phyloP scores from a whole-genome alignment of 2,888 invertebrate species.

The Apodemia arnacis region DNA sequence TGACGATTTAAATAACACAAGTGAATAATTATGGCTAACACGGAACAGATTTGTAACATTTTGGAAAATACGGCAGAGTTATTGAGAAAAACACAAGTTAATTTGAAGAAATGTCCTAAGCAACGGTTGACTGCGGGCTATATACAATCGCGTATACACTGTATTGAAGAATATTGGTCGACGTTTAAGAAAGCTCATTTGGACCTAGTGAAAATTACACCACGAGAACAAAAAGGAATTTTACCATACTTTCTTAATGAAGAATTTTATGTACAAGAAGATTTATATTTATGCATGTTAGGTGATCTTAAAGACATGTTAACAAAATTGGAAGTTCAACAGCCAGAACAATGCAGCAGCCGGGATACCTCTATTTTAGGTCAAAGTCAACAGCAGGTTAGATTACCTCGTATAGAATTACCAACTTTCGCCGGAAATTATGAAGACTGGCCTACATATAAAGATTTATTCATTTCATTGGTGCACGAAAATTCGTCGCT shows the following conservation, averaged over 20 bases:
- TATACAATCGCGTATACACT: background rate
- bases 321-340: background rate
- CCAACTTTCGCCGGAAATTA: background rate
- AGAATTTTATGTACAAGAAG: background rate
- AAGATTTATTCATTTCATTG: slow-evolving; percentile 64
- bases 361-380: background rate
- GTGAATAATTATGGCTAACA: background rate
- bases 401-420: background rate
- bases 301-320: background rate
- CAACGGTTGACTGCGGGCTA: background rate
- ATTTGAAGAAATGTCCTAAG: background rate
- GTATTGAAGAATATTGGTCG: background rate
- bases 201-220: background rate
- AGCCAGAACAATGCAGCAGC: background rate
- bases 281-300: background rate
- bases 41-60: background rate
- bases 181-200: background rate
- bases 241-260: background rate
- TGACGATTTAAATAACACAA: background rate
- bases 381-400: background rate
- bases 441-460: slow-evolving; percentile 29
- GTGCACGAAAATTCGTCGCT: slow-evolving; percentile 55
- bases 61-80: background rate
- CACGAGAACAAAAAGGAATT: background rate
- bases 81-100: background rate